These are phyloP conservation scores for Scaptomyza hsui DNA, from an alignment of 1,140 invertebrate genomes.

Conservation along the genomic window DNA sequence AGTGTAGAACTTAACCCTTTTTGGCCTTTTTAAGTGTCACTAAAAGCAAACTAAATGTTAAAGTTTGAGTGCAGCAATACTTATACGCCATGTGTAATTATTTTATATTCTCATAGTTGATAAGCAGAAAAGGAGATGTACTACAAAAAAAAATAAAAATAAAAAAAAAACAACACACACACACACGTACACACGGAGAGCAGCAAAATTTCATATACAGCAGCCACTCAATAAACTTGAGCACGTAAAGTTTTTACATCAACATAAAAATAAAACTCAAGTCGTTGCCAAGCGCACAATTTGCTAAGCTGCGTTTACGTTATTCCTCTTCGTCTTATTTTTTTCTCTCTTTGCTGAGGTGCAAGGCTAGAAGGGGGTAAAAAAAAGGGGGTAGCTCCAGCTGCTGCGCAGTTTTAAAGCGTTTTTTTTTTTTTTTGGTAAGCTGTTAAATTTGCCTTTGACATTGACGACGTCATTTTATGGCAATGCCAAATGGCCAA, in stretches of 20 bases:
- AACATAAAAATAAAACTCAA: conserved; percentile 66
- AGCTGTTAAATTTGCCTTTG: conserved; percentile 34
- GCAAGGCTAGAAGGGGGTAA: background rate
- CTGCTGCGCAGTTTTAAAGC: conserved; percentile 37
- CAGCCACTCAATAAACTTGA: conserved; percentile 63
- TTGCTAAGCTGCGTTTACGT: conserved; percentile 58
- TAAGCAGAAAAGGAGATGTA: too few species aligned
- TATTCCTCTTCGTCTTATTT: background rate
- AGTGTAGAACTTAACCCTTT: conserved; percentile 31
- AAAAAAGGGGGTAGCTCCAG: background rate
- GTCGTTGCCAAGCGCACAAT: conserved; percentile 58
- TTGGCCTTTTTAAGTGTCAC: conserved; percentile 15
- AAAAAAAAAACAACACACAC: background rate
- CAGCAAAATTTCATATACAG: conserved; percentile 19
- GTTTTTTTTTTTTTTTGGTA: conserved; percentile 11
- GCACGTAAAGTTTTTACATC: conserved; percentile 63
- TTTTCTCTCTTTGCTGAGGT: conserved; percentile 23
- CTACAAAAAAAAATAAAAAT: too few species aligned
- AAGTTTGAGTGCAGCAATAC: too few species aligned
- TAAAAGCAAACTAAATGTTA: conserved; percentile 6
- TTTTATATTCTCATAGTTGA: too few species aligned
- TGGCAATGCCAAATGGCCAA: conserved; percentile 23
- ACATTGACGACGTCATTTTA: conserved; percentile 37
- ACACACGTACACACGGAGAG: background rate
- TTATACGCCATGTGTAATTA: too few species aligned